Conservation (phyloP, 2,113 vertebrate genomes). For the Coptodon rendalli region DNA sequence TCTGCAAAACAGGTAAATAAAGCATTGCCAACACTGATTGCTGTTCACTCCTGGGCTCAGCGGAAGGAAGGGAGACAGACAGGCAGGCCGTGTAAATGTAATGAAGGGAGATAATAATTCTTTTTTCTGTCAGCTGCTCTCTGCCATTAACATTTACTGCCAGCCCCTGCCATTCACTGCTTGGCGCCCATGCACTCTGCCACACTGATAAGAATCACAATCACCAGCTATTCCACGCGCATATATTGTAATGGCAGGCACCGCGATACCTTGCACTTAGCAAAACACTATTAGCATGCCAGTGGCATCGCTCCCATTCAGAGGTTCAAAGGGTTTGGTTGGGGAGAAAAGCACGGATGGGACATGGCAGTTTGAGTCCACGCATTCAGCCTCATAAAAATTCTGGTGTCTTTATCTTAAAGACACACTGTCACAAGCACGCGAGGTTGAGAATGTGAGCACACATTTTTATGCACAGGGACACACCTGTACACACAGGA, state of each 20-base stretch:
- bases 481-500: neutral
- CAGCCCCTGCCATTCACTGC: conserved; percentile 65
- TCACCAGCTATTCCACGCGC: conserved; percentile 62
- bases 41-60: conserved; percentile 9
- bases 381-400: conserved; percentile 37
- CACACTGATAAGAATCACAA: conserved; percentile 72
- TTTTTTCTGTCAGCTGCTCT: conserved; percentile 64
- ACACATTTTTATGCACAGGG: neutral
- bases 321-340: conserved; percentile 51
- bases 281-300: conserved; percentile 65
- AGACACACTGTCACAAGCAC: neutral
- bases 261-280: conserved; percentile 45
- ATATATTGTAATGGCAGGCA: conserved; percentile 63
- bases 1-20: conserved; percentile 59
- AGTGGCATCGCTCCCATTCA: conserved; percentile 43
- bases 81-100: conserved; percentile 57
- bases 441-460: neutral
- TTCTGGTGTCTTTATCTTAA: conserved; percentile 15
- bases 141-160: conserved; percentile 72
- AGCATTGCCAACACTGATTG: conserved; percentile 32
- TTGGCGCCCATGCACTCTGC: conserved; percentile 52
- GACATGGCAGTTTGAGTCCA: conserved; percentile 37
- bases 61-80: conserved; percentile 25
- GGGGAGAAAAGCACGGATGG: conserved; percentile 11
- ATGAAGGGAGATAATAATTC: conserved; percentile 72